Conservation (phyloP, 2,888 invertebrate species). For the Phymatocera aterrima region DNA sequence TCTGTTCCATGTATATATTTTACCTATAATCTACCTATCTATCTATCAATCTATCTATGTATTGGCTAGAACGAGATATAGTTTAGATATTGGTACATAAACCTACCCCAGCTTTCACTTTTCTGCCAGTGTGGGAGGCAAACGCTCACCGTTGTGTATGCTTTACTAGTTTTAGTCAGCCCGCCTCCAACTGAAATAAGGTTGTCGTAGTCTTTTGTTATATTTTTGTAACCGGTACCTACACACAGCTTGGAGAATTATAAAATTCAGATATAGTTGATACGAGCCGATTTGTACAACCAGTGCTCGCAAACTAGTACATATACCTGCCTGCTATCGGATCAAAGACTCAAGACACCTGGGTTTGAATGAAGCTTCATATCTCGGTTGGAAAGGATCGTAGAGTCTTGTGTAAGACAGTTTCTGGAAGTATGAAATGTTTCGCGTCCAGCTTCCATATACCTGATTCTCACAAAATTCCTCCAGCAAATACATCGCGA, state of each 20-base stretch:
- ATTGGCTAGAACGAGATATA: conserved; percentile 62
- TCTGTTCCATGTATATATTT: background rate
- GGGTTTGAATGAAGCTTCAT: too few relatives aligned
- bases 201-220: conserved; percentile 38
- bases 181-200: conserved; percentile 36
- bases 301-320: background rate
- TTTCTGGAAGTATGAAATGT: too few relatives aligned
- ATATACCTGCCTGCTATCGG: too few relatives aligned
- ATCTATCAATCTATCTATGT: too few relatives aligned
- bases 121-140: conserved; percentile 56
- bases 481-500: too few relatives aligned
- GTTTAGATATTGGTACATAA: conserved; percentile 68
- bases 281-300: background rate
- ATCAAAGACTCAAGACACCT: too few relatives aligned
- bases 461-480: too few relatives aligned
- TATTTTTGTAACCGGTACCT: background rate
- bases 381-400: too few relatives aligned
- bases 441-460: too few relatives aligned
- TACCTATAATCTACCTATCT: background rate
- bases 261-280: background rate
- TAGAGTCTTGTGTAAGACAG: too few relatives aligned
- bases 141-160: background rate
- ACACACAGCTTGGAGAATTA: background rate
- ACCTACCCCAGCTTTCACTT: conserved; percentile 66
- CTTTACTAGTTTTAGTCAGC: background rate